A percentile compares a stretch with the other conserved stretches of the same genome.
Conservation (phyloP, 2,797 vertebrate species). For the Nannoperca australis region DNA sequence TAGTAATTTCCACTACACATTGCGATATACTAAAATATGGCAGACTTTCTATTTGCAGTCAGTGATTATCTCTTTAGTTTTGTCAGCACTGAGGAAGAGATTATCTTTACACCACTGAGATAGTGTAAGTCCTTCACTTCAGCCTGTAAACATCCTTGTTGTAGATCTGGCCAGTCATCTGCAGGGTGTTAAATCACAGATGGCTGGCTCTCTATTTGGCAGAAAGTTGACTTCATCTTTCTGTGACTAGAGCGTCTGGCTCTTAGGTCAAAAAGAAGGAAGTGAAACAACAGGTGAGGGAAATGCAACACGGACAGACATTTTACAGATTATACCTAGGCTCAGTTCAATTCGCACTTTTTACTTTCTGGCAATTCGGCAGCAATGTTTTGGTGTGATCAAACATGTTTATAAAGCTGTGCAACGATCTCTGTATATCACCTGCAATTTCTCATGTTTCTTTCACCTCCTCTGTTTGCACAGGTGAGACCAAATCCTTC, state of each 20-base stretch:
- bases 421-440: slow-evolving; percentile 10
- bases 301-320: slow-evolving; percentile 23
- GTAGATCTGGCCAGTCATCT: slow-evolving; percentile 17
- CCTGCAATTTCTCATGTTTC: slow-evolving; percentile 24
- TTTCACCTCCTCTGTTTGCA: slow-evolving; percentile 34
- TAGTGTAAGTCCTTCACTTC: background rate
- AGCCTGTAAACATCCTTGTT: slow-evolving; percentile 8
- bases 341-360: slow-evolving; percentile 33
- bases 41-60: slow-evolving; percentile 26
- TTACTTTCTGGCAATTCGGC: slow-evolving; percentile 11
- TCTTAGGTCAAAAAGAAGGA: slow-evolving; percentile 5
- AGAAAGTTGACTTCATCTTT: slow-evolving; percentile 7
- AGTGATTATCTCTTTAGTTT: slow-evolving; percentile 12
- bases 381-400: slow-evolving; percentile 32
- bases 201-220: slow-evolving; percentile 11
- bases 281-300: slow-evolving; percentile 31
- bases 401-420: slow-evolving; percentile 41
- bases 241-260: slow-evolving; percentile 1
- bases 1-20: slow-evolving; percentile 4
- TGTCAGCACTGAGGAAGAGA: background rate
- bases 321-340: slow-evolving; percentile 19
- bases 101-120: slow-evolving; percentile 2
- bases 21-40: background rate
- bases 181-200: slow-evolving; percentile 22
- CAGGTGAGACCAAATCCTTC: slow-evolving; percentile 57